Base-by-base conservation (phyloP, 2,797 vertebrate genomes). In the Forpus xanthops region DNA sequence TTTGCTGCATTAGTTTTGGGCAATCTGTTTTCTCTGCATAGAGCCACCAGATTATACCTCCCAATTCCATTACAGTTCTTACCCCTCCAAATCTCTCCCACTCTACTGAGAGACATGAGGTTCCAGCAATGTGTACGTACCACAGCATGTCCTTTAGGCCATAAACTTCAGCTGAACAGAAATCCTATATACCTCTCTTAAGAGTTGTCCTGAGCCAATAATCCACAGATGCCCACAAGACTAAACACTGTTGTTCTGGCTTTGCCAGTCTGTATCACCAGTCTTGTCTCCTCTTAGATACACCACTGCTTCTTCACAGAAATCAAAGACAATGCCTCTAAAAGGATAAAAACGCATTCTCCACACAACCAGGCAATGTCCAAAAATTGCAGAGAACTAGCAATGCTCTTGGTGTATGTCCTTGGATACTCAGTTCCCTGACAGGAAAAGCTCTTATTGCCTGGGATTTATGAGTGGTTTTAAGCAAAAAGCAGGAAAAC, bases 381-480 rank as follows among this genome's bases (percentile, higher is more conserved):
- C 53, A 52, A 73, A 81, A 85, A 71, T 35, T 47, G 65, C 80
- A 92, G 89, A 56, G 37, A 86, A 64, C 55, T 41, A 78, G 60
- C 37, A 60, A 11, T 11, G 27, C 27, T 42, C 33, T 28, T 55
- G 47, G 60, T 0, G 0, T 35, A 61, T 73, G n/a, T 72, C 45
- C 41, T 65, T 52, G 61, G 64, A 39, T 53, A 37, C 42, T 53
- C 9, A 2, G 25, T 47, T 62, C 28, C 73, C 37, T 85, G 71
- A 96, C 94, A 93, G 72, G 78, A 95, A 94, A 52, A 90, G 33
- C 74, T 84, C 94, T 89, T 79, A 86, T 60, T 76, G 87, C 87
- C 93, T 92, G 94, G 92, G 93, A 94, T 97, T 96, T 95, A 88
- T 52, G 47, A 44, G 49, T 16, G 8, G 45, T 82, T 77, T 89